Base-by-base conservation (phyloP, 2,888 invertebrate genomes). In the Callosobruchus maculatus region DNA sequence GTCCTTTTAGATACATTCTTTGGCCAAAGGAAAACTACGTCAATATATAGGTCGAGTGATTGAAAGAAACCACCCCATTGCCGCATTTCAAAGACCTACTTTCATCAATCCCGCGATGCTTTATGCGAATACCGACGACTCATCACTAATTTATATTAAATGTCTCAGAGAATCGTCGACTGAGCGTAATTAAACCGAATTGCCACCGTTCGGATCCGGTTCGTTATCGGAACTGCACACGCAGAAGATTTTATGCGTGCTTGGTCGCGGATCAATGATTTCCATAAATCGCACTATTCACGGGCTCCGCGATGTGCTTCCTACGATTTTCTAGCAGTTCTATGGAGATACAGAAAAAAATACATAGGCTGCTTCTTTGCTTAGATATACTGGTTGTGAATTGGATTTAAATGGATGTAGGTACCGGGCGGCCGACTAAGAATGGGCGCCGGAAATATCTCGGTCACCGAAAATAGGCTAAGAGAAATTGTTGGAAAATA, bases 141-240 rank as follows among this genome's bases (percentile, higher is more conserved):
- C 49, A 18, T 49, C 49, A 49, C 49, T 49, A 49, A 49, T 49
- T 49, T 49, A 13, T 49, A 49, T 49, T 7, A 49, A 49, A 49
- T 49, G 13, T 49, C 49, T 49, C 13, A 49, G 49, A 49, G 49
- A 49, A 49, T 49, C 49, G 49, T 49, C 49, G 49, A 13, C 49
- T 49, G 49, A 49, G 49, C 49, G 18, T 49, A 49, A 49, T 49
- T 49, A 49, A 49, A 49, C 49, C 49, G 49, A 13, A 49, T 49
- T 13, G 49, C 49, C 13, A 18, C 18, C 49, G 18, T 13, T 7
- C 49, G 5, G 26, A 30, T 70, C 70, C 71, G 69, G 74, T 75
- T 77, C 77, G 80, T 79, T 80, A 80, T 80, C 80, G 68, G 76
- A 78, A 79, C 74, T 77, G 78, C 79, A 78, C 79, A 79, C 79